phyloP scores from a whole-genome alignment of 2,888 invertebrate genomes.

The Amphimallon solstitiale region DNA sequence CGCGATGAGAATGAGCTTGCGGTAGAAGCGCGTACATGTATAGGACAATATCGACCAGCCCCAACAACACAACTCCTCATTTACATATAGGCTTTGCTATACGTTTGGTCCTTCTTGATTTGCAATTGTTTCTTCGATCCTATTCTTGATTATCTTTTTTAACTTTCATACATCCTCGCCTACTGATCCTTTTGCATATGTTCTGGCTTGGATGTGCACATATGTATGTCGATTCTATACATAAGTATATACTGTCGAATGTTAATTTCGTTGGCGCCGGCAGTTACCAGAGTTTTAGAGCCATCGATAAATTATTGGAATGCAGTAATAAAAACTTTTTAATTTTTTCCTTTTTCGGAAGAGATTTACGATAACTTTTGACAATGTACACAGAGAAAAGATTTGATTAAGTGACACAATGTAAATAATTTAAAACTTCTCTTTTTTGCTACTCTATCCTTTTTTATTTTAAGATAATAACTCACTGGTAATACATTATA shows the following conservation, averaged over 20 bases:
- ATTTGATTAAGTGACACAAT: too few species aligned
- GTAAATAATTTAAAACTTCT: neutral
- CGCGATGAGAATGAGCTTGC: slow-evolving; percentile 37
- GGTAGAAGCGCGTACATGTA: slow-evolving; percentile 22
- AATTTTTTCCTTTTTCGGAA: slow-evolving; percentile 24
- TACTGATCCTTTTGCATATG: neutral
- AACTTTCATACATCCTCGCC: too few species aligned
- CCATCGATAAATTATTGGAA: slow-evolving; percentile 27
- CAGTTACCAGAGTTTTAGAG: slow-evolving; percentile 23
- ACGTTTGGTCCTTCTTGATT: neutral
- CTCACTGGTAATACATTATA: too few species aligned
- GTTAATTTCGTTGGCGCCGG: slow-evolving; percentile 27
- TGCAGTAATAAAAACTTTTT: slow-evolving; percentile 29
- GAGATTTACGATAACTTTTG: slow-evolving; percentile 8
- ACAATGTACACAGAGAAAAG: neutral
- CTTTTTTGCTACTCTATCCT: neutral
- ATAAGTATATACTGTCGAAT: slow-evolving; percentile 21
- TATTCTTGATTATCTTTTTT: slow-evolving; percentile 7
- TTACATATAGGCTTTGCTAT: slow-evolving; percentile 12
- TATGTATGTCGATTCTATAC: neutral
- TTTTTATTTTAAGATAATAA: too few species aligned
- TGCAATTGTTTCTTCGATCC: slow-evolving; percentile 15
- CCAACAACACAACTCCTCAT: slow-evolving; percentile 30
- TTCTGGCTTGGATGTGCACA: neutral
- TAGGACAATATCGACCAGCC: slow-evolving; percentile 31